Evolutionary conservation across 2,113 vertebrate genomes (phyloP).

Genomic region (Platichthys stellatus): DNA sequence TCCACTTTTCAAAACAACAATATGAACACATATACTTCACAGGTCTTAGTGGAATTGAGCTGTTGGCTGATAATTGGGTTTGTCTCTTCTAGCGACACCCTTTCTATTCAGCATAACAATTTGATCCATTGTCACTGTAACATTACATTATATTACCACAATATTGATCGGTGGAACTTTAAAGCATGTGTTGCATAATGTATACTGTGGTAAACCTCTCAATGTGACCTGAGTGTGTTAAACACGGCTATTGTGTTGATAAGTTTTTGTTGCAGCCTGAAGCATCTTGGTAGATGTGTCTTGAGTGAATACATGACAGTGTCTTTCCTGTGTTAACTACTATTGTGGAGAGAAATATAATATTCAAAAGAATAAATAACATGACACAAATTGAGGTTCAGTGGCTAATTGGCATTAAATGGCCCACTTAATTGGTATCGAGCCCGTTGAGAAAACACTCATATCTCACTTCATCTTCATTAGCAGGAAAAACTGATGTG

Average conservation of each 20-base stretch:
- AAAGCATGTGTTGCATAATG: no score
- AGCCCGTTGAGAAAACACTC: slow-evolving; percentile 78
- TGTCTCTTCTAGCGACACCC: no score
- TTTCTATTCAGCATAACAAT: neutral
- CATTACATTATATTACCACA: no score
- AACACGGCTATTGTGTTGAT: no score
- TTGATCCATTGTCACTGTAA: no score
- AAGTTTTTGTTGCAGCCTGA: neutral
- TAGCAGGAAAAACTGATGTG: slow-evolving; percentile 70
- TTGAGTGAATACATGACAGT: slow-evolving; percentile 2
- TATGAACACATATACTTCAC: neutral
- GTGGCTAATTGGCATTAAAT: slow-evolving; percentile 82
- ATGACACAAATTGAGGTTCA: slow-evolving; percentile 78
- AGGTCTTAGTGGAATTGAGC: neutral
- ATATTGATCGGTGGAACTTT: no score
- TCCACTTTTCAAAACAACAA: no score
- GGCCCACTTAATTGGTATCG: slow-evolving; percentile 78
- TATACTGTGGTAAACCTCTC: neutral
- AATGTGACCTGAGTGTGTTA: neutral
- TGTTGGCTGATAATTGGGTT: neutral
- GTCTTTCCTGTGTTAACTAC: slow-evolving; percentile 38
- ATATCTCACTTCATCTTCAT: slow-evolving; percentile 84
- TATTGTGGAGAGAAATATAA: slow-evolving; percentile 54
- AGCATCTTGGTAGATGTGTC: neutral
- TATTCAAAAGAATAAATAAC: slow-evolving; percentile 75